A percentile compares a stretch with the other conserved stretches of the same genome.
These are phyloP conservation scores for Otis tarda DNA, from an alignment of 2,113 vertebrate species.

Conservation along the genomic window DNA sequence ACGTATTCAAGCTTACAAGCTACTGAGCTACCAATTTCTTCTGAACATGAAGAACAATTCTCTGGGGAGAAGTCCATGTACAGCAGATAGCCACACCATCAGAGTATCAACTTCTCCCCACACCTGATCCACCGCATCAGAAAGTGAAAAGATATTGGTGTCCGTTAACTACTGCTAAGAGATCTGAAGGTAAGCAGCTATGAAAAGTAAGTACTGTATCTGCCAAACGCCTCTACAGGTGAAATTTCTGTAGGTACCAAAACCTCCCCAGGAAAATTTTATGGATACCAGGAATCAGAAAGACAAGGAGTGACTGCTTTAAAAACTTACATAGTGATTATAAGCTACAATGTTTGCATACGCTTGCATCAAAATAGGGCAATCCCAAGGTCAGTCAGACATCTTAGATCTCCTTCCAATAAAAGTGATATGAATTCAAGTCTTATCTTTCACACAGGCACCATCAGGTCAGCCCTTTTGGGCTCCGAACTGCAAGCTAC, in stretches of 20 bases:
- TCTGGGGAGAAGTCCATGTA: background rate
- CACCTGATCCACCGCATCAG: constrained; percentile 22
- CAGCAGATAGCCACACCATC: constrained; percentile 17
- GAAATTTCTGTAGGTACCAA: background rate
- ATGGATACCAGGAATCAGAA: background rate
- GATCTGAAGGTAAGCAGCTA: background rate
- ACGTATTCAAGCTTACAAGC: background rate
- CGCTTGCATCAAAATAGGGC: background rate
- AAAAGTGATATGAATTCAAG: background rate
- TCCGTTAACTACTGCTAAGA: constrained; percentile 29
- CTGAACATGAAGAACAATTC: background rate
- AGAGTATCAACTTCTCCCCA: constrained; percentile 51
- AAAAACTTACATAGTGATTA: background rate
- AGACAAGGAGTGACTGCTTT: background rate
- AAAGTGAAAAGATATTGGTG: constrained; percentile 47
- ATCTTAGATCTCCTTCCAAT: background rate
- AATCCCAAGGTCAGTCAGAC: background rate
- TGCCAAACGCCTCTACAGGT: background rate
- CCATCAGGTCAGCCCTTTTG: background rate
- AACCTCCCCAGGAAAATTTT: background rate
- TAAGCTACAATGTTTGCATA: background rate
- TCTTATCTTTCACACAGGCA: background rate
- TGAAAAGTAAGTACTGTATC: background rate
- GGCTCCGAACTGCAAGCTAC: background rate
- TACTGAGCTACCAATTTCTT: background rate